phyloP scores from a whole-genome alignment of 2,888 invertebrate species.

The Cheilosia vernalis region DNA sequence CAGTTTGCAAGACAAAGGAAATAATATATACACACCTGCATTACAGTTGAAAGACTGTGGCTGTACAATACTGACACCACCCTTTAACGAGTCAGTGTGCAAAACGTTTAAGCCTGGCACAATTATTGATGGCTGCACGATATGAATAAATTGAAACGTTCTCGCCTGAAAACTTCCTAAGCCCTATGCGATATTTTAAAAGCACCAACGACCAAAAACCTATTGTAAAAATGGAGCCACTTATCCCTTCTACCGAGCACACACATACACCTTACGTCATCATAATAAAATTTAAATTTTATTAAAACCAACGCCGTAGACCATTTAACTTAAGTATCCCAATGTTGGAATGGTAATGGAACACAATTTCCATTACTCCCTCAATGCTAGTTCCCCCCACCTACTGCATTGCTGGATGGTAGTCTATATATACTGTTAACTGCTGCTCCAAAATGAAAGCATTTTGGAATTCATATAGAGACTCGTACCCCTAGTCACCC shows the following conservation, averaged over 20 bases:
- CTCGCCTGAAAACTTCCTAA: not conserved
- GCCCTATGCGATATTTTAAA: not conserved
- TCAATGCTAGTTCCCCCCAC: conserved; percentile 4
- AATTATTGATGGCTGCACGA: too few relatives aligned
- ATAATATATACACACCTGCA: too few relatives aligned
- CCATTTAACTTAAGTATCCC: conserved; percentile 55
- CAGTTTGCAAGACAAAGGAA: too few relatives aligned
- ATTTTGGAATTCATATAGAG: conserved; percentile 38
- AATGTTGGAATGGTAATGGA: conserved; percentile 34
- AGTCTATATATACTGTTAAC: conserved; percentile 1
- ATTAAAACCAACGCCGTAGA: conserved; percentile 52
- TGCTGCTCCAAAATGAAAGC: conserved; percentile 5
- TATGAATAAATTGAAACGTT: too few relatives aligned
- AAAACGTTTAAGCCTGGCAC: too few relatives aligned
- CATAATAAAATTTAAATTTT: conserved; percentile 49
- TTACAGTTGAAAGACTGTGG: too few relatives aligned
- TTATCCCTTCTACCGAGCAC: not conserved
- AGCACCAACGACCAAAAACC: not conserved
- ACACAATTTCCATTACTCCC: conserved; percentile 50
- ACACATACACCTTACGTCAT: conserved; percentile 10
- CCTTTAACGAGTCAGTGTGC: too few relatives aligned
- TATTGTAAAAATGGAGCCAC: not conserved
- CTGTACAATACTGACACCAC: too few relatives aligned
- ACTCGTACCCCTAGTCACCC: conserved; percentile 11
- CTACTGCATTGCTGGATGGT: not conserved